These are phyloP conservation scores for Desoria tigrina DNA, from an alignment of 2,888 invertebrate genomes.

Conservation along the genomic window DNA sequence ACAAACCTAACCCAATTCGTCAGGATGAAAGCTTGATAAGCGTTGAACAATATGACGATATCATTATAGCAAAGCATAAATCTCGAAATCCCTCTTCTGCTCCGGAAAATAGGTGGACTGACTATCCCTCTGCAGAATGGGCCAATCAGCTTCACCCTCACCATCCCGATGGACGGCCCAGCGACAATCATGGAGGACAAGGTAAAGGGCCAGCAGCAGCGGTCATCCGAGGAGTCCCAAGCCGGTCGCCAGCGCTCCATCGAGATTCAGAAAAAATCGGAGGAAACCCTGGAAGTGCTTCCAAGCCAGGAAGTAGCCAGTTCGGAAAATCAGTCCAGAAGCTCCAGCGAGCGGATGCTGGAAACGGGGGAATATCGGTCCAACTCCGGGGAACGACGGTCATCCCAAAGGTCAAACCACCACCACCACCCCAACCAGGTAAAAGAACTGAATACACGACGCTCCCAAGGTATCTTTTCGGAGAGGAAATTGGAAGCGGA, in stretches of 20 bases:
- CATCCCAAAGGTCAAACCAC: slow-evolving; percentile 12
- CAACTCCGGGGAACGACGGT: slow-evolving; percentile 6
- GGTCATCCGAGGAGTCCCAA: neutral
- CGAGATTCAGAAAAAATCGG: neutral
- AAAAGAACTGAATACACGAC: slow-evolving; percentile 36
- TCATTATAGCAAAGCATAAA: too few species aligned
- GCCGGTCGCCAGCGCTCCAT: neutral
- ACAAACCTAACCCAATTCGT: too few species aligned
- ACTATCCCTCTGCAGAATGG: slow-evolving; percentile 40
- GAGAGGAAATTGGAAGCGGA: slow-evolving; percentile 18
- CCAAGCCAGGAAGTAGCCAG: neutral
- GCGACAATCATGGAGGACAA: neutral
- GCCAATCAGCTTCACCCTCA: slow-evolving; percentile 42
- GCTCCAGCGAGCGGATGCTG: neutral
- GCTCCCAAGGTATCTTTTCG: slow-evolving; percentile 42
- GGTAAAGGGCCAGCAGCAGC: neutral
- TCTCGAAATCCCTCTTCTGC: too few species aligned
- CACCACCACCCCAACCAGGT: slow-evolving; percentile 17
- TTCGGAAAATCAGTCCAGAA: neutral
- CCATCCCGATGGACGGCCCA: slow-evolving; percentile 31
- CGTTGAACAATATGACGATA: too few species aligned
- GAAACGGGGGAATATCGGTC: neutral
- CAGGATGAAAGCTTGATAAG: too few species aligned
- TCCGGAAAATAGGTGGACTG: slow-evolving; percentile 24
- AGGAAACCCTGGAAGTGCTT: neutral